Evolutionary conservation across 2,113 vertebrate genomes (phyloP).

Genomic region (Mobula hypostoma): DNA sequence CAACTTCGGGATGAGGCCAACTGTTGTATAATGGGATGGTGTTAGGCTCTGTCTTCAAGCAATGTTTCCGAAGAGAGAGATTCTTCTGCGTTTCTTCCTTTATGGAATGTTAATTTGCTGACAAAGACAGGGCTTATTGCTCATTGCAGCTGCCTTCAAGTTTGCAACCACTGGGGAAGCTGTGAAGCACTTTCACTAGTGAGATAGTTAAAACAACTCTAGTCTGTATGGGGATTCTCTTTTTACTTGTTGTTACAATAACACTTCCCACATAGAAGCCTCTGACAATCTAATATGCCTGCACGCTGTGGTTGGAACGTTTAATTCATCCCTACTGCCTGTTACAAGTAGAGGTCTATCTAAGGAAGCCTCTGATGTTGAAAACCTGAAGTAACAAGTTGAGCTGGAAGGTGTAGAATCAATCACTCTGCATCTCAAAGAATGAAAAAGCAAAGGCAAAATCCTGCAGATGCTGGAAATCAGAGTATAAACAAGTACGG

Average conservation of each 20-base stretch:
- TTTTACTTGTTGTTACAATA: not conserved
- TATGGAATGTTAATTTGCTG: no score
- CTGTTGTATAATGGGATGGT: not conserved
- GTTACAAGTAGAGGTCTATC: not conserved
- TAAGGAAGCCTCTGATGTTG: not conserved
- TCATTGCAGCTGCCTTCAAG: no score
- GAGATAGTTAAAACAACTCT: not conserved
- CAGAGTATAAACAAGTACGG: no score
- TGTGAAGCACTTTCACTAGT: not conserved
- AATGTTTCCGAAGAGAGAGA: not conserved
- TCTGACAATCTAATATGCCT: not conserved
- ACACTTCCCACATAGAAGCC: not conserved
- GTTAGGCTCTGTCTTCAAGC: not conserved
- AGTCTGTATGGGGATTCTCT: not conserved
- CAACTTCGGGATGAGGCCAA: not conserved
- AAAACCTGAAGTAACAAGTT: not conserved
- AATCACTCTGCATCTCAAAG: not conserved
- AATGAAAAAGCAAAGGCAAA: not conserved
- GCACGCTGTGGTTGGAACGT: not conserved
- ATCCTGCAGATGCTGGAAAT: no score
- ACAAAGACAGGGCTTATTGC: no score
- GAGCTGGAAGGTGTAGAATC: not conserved
- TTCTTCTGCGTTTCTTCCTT: no score
- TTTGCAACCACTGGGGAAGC: not conserved
- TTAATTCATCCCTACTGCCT: not conserved